These are phyloP conservation scores for Lutjanus argentimaculatus DNA, from an alignment of 2,797 vertebrate species.

Conservation along the genomic window DNA sequence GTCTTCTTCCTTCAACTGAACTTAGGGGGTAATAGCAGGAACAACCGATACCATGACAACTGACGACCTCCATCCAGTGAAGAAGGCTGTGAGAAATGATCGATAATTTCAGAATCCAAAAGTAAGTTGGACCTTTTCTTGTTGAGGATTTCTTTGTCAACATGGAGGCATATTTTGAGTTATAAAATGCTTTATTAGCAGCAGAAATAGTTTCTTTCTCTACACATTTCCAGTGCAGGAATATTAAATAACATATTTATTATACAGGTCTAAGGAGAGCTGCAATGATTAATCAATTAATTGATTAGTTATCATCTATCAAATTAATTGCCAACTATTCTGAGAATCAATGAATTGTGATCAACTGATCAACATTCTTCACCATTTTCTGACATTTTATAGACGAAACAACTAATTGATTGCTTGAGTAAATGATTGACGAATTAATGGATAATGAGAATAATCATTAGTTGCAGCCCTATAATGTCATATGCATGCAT, in stretches of 20 bases:
- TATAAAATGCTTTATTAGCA: not conserved
- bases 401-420: too few relatives aligned
- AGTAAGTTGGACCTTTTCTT: not conserved
- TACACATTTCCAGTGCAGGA: not conserved
- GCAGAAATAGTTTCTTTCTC: not conserved
- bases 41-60: not conserved
- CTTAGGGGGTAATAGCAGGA: not conserved
- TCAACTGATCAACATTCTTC: too few relatives aligned
- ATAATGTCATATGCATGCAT: too few relatives aligned
- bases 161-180: not conserved
- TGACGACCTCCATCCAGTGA: not conserved
- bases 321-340: too few relatives aligned
- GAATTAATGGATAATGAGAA: too few relatives aligned
- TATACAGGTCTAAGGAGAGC: not conserved
- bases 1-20: not conserved
- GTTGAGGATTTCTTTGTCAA: slow-evolving; percentile 4
- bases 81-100: not conserved
- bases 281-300: not conserved
- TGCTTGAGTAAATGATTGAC: too few relatives aligned
- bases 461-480: too few relatives aligned
- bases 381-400: too few relatives aligned
- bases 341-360: too few relatives aligned
- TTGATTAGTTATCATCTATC: too few relatives aligned
- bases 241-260: not conserved
- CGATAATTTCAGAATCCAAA: not conserved